These are phyloP conservation scores for Mustela lutreola DNA, from an alignment of 2,113 vertebrate genomes.

Conservation along the genomic window DNA sequence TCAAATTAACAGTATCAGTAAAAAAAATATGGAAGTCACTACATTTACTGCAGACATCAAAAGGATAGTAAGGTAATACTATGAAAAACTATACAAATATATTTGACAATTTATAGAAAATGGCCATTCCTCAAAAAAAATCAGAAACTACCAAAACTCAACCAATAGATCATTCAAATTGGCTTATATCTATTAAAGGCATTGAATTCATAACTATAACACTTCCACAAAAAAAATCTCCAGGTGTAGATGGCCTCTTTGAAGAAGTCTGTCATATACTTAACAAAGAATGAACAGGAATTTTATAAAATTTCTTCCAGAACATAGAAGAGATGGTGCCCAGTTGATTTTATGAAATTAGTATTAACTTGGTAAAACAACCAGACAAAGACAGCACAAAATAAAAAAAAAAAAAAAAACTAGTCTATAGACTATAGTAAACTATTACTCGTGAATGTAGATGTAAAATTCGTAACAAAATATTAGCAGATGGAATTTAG, in stretches of 20 bases:
- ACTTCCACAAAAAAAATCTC: neutral
- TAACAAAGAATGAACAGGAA: neutral
- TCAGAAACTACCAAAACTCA: neutral
- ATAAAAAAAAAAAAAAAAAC: neutral
- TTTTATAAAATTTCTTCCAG: neutral
- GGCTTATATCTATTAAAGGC: neutral
- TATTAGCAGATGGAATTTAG: neutral
- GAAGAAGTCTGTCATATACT: neutral
- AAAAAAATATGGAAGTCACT: neutral
- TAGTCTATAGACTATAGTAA: neutral
- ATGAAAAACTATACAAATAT: neutral
- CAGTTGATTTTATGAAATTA: neutral
- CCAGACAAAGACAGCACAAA: neutral
- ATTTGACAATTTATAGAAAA: neutral
- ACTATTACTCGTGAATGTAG: neutral
- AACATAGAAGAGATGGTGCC: neutral
- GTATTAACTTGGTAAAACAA: neutral
- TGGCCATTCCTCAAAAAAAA: neutral
- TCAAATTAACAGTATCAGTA: neutral
- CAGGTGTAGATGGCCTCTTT: neutral
- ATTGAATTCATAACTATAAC: neutral
- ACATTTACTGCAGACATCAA: neutral
- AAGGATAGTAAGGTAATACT: neutral
- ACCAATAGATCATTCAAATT: neutral
- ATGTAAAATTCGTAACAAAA: neutral